Percentiles rank a stretch among this genome's conserved stretches.
phyloP scores from a whole-genome alignment of 1,140 invertebrate species.

The Zophobas atratus region DNA sequence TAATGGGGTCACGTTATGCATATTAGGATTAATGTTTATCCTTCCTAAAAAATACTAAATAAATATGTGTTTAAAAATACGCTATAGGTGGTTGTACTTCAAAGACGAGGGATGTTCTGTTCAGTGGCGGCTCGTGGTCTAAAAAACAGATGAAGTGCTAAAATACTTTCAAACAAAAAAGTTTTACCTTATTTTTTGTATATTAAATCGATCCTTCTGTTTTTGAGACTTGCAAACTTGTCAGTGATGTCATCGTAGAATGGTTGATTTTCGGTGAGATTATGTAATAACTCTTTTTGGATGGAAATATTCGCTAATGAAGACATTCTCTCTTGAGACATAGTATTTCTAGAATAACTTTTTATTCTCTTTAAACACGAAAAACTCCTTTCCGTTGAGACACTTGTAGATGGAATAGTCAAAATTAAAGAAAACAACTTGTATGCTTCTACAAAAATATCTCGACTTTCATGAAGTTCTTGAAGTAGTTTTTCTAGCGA shows the following conservation, averaged over 20 bases:
- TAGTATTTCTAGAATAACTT: conserved; percentile 54
- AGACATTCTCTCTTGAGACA: conserved; percentile 42
- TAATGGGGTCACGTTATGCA: too few relatives aligned
- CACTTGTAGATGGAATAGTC: conserved; percentile 51
- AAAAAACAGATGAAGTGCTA: too few relatives aligned
- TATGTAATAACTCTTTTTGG: conserved; percentile 42
- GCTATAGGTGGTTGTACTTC: too few relatives aligned
- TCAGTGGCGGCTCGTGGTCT: too few relatives aligned
- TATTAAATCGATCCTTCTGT: conserved; percentile 38
- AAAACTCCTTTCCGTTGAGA: conserved; percentile 55
- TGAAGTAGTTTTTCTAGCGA: conserved; percentile 8
- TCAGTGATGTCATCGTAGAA: conserved; percentile 48
- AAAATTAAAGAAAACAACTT: conserved; percentile 49
- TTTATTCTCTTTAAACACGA: conserved; percentile 54
- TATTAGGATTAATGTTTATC: too few relatives aligned
- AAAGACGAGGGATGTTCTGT: too few relatives aligned
- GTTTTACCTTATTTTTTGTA: conserved; percentile 30
- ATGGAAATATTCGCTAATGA: conserved; percentile 47
- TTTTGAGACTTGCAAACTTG: conserved; percentile 45
- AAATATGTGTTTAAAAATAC: too few relatives aligned
- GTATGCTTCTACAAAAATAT: conserved; percentile 47
- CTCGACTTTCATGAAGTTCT: conserved; percentile 18
- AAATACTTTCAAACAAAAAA: too few relatives aligned
- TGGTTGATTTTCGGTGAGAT: conserved; percentile 32
- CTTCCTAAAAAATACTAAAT: too few relatives aligned